Conservation (phyloP, 2,888 invertebrate species). For the Agrotis clavis region DNA sequence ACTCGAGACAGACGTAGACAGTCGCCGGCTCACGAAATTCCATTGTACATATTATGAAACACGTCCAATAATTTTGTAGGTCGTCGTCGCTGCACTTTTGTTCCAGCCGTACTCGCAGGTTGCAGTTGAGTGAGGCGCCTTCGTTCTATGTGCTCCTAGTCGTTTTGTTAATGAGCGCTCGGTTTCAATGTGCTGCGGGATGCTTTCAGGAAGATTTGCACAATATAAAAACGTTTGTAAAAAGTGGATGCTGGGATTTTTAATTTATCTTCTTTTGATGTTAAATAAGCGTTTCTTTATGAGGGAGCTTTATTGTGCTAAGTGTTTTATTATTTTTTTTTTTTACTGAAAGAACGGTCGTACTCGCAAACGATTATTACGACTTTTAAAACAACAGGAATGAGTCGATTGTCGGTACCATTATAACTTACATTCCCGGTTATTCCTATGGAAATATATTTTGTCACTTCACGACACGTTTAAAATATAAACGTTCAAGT, state of each 20-base stretch:
- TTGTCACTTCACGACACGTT: not conserved
- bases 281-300: constrained; percentile 55
- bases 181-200: constrained; percentile 59
- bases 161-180: constrained; percentile 74
- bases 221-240: constrained; percentile 65
- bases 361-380: not conserved
- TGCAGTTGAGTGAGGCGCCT: constrained; percentile 55
- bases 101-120: constrained; percentile 58
- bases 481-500: not conserved
- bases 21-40: constrained; percentile 46
- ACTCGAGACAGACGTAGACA: constrained; percentile 53
- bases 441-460: too few relatives aligned
- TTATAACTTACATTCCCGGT: too few relatives aligned
- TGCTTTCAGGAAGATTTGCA: constrained; percentile 65
- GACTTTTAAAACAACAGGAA: not conserved
- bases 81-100: constrained; percentile 65
- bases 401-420: not conserved
- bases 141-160: constrained; percentile 60
- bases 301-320: constrained; percentile 20
- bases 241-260: constrained; percentile 58
- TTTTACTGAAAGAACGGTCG: constrained; percentile 1
- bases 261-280: constrained; percentile 54
- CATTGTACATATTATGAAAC: constrained; percentile 58
- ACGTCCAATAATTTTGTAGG: constrained; percentile 64
- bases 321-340: constrained; percentile 11